Percentiles rank a stretch among this genome's conserved stretches.
These are phyloP conservation scores for Orientallactaga sibirica DNA, from an alignment of 2,797 vertebrate genomes.

Conservation along the genomic window DNA sequence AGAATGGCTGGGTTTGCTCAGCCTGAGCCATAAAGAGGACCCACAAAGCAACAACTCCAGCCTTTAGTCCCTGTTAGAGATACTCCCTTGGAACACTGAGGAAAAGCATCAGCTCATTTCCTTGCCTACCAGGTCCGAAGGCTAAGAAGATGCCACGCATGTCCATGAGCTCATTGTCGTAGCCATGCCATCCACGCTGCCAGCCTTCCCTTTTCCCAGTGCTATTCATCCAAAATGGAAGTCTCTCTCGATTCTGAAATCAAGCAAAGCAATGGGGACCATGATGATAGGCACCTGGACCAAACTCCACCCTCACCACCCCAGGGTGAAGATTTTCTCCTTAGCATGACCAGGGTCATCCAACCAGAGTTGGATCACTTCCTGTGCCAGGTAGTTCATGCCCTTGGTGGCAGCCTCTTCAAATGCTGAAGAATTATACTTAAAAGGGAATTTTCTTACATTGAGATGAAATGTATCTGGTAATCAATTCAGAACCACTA, in stretches of 20 bases:
- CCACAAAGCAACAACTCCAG: slow-evolving; percentile 14
- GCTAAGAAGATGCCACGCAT: slow-evolving; percentile 97
- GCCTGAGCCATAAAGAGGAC: slow-evolving; percentile 62
- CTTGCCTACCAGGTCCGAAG: slow-evolving; percentile 93
- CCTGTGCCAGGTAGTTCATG: not conserved
- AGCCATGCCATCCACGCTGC: slow-evolving; percentile 98
- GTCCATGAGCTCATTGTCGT: slow-evolving; percentile 95
- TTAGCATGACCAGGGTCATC: not conserved
- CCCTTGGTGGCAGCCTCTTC: not conserved
- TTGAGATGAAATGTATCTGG: not conserved
- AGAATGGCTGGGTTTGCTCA: slow-evolving; percentile 68
- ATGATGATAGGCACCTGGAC: rapidly evolving
- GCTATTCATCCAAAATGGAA: slow-evolving; percentile 95
- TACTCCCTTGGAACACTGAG: not conserved
- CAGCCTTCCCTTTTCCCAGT: slow-evolving; percentile 89
- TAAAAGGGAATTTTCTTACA: slow-evolving; percentile 30
- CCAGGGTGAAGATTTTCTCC: not conserved
- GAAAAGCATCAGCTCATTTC: not conserved
- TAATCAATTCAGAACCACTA: not conserved
- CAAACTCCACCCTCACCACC: not conserved
- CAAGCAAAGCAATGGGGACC: not conserved
- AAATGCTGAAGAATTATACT: not conserved
- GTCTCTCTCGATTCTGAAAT: slow-evolving; percentile 90
- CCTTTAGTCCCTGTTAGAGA: not conserved
- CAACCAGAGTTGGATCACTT: not conserved